Evolutionary conservation across 2,797 vertebrate genomes (phyloP).

Genomic region (Oceanodroma leucorhoa): DNA sequence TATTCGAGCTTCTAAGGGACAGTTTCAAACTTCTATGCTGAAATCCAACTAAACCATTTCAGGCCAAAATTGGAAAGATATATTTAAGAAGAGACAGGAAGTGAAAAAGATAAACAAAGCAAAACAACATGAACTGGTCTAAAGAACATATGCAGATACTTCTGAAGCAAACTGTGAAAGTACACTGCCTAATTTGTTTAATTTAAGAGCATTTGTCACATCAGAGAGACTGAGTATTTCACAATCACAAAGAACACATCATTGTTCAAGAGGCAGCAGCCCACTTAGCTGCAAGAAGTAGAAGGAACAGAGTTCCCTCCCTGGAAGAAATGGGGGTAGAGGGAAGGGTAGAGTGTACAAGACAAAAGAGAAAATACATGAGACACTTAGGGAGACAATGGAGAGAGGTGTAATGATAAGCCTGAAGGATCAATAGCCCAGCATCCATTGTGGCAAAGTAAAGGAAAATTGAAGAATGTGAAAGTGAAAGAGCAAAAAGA

Average conservation of each 20-base stretch:
- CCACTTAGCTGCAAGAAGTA: background rate
- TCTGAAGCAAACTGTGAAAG: background rate
- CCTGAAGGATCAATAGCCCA: background rate
- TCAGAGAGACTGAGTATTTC: background rate
- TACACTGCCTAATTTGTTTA: background rate
- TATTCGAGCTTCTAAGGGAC: background rate
- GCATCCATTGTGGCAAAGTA: background rate
- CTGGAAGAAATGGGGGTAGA: background rate
- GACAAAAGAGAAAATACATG: background rate
- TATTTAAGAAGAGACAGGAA: background rate
- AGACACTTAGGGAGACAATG: background rate
- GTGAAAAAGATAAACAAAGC: background rate
- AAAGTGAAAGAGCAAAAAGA: background rate
- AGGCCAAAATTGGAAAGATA: background rate
- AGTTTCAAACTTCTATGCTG: background rate
- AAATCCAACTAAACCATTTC: background rate
- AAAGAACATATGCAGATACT: background rate
- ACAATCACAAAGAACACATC: background rate
- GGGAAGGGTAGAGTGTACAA: background rate
- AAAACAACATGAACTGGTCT: background rate
- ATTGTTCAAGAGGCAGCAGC: background rate
- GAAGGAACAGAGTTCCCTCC: background rate
- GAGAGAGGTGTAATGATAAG: background rate
- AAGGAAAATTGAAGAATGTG: background rate
- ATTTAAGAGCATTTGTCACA: background rate